Percentiles rank a stretch among this genome's conserved stretches.
These are phyloP conservation scores for Diplolepis rosae DNA, from an alignment of 2,888 invertebrate genomes.

Conservation along the genomic window DNA sequence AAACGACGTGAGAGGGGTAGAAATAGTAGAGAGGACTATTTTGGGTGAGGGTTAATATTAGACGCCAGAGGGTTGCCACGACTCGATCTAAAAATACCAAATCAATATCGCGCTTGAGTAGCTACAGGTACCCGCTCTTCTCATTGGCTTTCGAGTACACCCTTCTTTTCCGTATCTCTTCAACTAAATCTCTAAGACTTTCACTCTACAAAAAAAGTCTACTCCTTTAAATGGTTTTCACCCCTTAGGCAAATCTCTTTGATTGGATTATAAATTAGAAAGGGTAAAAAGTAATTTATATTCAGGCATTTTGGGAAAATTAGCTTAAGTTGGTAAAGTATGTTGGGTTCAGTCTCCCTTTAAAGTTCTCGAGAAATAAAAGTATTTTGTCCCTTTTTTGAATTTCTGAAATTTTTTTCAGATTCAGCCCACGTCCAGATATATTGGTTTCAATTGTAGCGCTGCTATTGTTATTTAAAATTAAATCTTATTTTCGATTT, in stretches of 20 bases:
- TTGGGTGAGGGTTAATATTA: slow-evolving; percentile 54
- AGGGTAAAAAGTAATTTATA: too few relatives aligned
- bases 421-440: too few relatives aligned
- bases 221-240: neutral
- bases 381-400: too few relatives aligned
- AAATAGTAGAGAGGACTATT: slow-evolving; percentile 41
- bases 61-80: slow-evolving; percentile 49
- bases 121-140: slow-evolving; percentile 15
- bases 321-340: too few relatives aligned
- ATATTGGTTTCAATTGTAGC: too few relatives aligned
- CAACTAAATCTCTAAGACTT: slow-evolving; percentile 5
- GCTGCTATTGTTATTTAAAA: too few relatives aligned
- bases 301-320: too few relatives aligned
- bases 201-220: neutral
- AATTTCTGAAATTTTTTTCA: too few relatives aligned
- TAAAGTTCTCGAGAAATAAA: too few relatives aligned
- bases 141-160: slow-evolving; percentile 23
- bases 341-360: too few relatives aligned
- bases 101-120: slow-evolving; percentile 49
- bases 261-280: too few relatives aligned
- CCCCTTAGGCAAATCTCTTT: neutral
- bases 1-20: slow-evolving; percentile 3
- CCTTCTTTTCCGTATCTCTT: neutral
- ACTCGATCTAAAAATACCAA: slow-evolving; percentile 57
- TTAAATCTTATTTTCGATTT: too few relatives aligned